Evolutionary conservation across 2,888 invertebrate genomes (phyloP), one percentile per base, ranked within the genome.

Genomic region (Stramonita haemastoma): DNA sequence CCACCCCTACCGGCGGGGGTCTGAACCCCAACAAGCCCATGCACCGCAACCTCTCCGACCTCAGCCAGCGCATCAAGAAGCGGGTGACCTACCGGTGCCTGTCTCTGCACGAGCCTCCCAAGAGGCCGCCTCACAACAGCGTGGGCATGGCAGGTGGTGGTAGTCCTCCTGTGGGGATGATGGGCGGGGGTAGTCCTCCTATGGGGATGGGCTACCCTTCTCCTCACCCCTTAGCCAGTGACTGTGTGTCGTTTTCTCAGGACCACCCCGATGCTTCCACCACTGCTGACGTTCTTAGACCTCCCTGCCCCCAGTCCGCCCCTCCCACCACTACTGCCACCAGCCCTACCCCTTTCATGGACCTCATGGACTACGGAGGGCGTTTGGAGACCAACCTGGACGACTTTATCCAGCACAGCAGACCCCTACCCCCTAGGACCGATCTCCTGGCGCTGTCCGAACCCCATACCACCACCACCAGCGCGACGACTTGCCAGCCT

Each of bases 51-150:
- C 97, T 97, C 95, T 98, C 98, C 81, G 98, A 98, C 95, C 97
- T 98, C 93, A 97, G 98, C 92, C 97, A 97, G 95, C 97, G 98
- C 95, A 97, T 98, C 94, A 97, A 98, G 95, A 98, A 98, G 96
- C 97, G 98, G 96, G 98, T 98, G 90, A 98, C 98, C 87, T 97
- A 98, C 94, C 97, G 98, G n/a, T 93, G 94, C 36, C 91, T 94
- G 81, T 93, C 94, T 6, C 79, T 91, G 46, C 89, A 92, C 89
- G 92, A 92, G 36, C 91, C 92, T 66, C 92, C 92, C 36, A 88
- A 85, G 56, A 19, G 83, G 46, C 66, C 86, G n/a, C 15, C 34
- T 34, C 34, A 17, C 34, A 36, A 66, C 56, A 32, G 32, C 32
- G 11, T n/a, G 29, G 46, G 46, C 46, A 66, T 32, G 89, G 81